Evolutionary conservation across 92 coral and sea anemone genomes (phyloP), one percentile per base, ranked within the genome.

Genomic region (Paramuricea clavata): DNA sequence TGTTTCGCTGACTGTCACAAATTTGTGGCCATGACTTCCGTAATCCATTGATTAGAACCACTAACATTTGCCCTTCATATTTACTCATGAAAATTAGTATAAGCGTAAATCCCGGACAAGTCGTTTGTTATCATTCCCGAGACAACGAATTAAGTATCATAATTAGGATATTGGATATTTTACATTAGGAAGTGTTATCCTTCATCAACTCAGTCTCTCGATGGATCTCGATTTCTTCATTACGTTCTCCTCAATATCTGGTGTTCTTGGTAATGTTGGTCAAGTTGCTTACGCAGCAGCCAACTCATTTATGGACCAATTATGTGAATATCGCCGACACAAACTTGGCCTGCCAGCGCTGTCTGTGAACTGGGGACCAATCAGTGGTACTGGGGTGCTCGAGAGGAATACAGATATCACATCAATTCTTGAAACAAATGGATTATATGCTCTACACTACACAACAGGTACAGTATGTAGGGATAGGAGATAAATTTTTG

Each of bases 341-440:
- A 67, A 59, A 19, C 93, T 91, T 34, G 91, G 86, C 21, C 44
- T 87, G 23, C 93, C 93, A 3, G 93, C 91, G 9, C 61, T 79
- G 50, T 91, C 93, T 34, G 85, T 91, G 30, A 86, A 86, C 88
- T 90, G 93, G 90, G 93, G 93, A 25, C 90, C 90, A 10, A 90
- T 90, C 30, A 84, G 81, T 41, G 93, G 91, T 49, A 86, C 82
- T 50, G 93, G 93, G 17, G 83, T 91, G 26, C 74, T 91, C 2
- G 89, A 87, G 9, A 87, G 93, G 7, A 74, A 83, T 23, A 85
- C 60, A 8, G 81, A 81, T 31, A 64, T 79, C 61, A 82, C 89
- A 19, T 62, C 82, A 78, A 69, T 82, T 33, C 89, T 91, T 56
- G 30, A 84, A 49, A 83, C 81, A 33, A 61, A 83, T 12, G 93